Conservation (phyloP, 2,888 invertebrate species). For the Orthonychiurus folsomi region DNA sequence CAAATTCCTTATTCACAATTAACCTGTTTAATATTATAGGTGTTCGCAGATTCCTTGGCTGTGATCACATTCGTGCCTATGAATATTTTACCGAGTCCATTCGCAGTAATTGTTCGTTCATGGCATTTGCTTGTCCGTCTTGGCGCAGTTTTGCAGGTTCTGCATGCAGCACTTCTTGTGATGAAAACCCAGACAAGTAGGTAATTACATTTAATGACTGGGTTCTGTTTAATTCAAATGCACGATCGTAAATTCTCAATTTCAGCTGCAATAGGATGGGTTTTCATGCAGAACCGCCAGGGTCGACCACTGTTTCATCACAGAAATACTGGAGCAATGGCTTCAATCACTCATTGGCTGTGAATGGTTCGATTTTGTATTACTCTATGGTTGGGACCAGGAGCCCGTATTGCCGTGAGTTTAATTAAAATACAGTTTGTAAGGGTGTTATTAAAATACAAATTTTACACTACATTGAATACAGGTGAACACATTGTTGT, state of each 20-base stretch:
- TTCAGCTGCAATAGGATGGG: constrained; percentile 29
- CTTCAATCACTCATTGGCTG: constrained; percentile 45
- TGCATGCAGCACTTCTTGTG: constrained; percentile 39
- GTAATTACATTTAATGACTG: constrained; percentile 2
- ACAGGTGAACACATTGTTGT: constrained; percentile 71
- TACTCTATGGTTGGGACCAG: constrained; percentile 63
- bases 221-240: not conserved
- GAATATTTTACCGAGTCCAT: constrained; percentile 77
- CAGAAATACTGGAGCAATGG: constrained; percentile 11
- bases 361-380: constrained; percentile 49
- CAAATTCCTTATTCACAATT: not conserved
- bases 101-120: constrained; percentile 64
- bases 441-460: not conserved
- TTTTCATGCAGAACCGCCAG: constrained; percentile 32
- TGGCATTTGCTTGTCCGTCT: constrained; percentile 67
- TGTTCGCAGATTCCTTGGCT: constrained; percentile 63
- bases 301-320: not conserved
- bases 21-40: constrained; percentile 44
- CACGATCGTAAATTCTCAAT: no score
- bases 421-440: constrained; percentile 38
- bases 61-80: constrained; percentile 78
- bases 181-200: constrained; percentile 6
- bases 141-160: constrained; percentile 52
- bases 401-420: constrained; percentile 70
- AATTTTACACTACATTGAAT: constrained; percentile 32